Percentiles rank a stretch among this genome's conserved stretches.
phyloP scores from a whole-genome alignment of 2,113 vertebrate genomes.

The Stictonetta naevosa region DNA sequence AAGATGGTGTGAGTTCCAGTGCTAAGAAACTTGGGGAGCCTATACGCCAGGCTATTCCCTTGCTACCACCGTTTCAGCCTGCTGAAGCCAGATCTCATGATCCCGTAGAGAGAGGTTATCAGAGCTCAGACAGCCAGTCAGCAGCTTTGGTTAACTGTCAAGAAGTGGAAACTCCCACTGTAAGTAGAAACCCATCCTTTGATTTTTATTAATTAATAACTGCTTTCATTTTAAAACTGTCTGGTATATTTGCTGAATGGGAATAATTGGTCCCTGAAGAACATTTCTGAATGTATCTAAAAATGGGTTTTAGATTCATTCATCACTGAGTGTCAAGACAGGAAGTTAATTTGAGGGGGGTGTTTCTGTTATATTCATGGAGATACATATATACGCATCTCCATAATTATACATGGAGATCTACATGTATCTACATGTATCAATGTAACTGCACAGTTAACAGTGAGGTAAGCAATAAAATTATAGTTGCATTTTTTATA shows the following conservation, averaged over 20 bases:
- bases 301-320: not conserved
- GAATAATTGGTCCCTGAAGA: not conserved
- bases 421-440: not conserved
- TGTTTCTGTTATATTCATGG: not conserved
- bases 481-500: not conserved
- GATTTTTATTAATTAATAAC: not conserved
- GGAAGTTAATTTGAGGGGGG: not conserved
- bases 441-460: not conserved
- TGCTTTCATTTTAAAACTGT: not conserved
- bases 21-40: slow-evolving; percentile 76
- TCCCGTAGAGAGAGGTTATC: slow-evolving; percentile 34
- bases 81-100: slow-evolving; percentile 29
- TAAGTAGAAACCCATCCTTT: slow-evolving; percentile 51
- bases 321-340: not conserved
- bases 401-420: not conserved
- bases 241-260: not conserved
- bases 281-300: not conserved
- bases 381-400: not conserved
- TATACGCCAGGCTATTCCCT: slow-evolving; percentile 79
- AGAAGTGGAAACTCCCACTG: not conserved
- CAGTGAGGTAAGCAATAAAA: not conserved
- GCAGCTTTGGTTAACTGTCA: not conserved
- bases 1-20: slow-evolving; percentile 8
- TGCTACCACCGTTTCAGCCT: slow-evolving; percentile 87
- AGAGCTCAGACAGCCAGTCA: not conserved